Percentiles rank a stretch among this genome's conserved stretches.
phyloP scores from a whole-genome alignment of 2,888 invertebrate genomes.

The Dioctria rufipes region DNA sequence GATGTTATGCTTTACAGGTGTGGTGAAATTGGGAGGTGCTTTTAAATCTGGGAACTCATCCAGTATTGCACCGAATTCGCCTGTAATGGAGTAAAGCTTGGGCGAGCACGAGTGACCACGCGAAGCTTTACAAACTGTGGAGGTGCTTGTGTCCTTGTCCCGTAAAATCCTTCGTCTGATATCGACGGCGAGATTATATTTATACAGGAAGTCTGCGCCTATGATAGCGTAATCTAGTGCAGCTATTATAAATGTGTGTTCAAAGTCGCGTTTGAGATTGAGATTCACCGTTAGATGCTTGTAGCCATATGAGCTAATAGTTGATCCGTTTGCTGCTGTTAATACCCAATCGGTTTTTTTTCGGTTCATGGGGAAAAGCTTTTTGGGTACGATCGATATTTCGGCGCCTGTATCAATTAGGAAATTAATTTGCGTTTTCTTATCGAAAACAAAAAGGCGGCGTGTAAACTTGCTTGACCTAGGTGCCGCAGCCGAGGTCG shows the following conservation, averaged over 20 bases:
- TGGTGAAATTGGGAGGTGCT: conserved; percentile 10
- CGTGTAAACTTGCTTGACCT: neutral
- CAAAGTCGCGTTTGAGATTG: neutral
- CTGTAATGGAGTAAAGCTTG: neutral
- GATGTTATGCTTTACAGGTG: conserved; percentile 10
- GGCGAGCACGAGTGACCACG: neutral
- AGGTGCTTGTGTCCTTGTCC: neutral
- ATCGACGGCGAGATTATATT: neutral
- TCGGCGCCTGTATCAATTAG: neutral
- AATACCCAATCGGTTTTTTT: neutral
- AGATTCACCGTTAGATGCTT: neutral
- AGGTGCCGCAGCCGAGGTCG: neutral
- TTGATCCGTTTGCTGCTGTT: neutral
- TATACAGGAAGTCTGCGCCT: neutral
- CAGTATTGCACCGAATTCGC: neutral
- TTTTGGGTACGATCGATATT: neutral
- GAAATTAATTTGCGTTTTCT: neutral
- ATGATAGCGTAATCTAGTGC: neutral
- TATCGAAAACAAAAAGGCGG: neutral
- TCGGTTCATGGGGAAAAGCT: neutral
- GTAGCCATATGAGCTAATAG: neutral
- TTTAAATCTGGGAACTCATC: neutral
- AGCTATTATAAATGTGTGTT: conserved; percentile 7
- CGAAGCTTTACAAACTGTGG: neutral
- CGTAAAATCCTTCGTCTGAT: neutral